Percentiles rank a stretch among this genome's conserved stretches.
These are phyloP conservation scores for Zaprionus taronus DNA, from an alignment of 1,140 invertebrate genomes.

Conservation along the genomic window DNA sequence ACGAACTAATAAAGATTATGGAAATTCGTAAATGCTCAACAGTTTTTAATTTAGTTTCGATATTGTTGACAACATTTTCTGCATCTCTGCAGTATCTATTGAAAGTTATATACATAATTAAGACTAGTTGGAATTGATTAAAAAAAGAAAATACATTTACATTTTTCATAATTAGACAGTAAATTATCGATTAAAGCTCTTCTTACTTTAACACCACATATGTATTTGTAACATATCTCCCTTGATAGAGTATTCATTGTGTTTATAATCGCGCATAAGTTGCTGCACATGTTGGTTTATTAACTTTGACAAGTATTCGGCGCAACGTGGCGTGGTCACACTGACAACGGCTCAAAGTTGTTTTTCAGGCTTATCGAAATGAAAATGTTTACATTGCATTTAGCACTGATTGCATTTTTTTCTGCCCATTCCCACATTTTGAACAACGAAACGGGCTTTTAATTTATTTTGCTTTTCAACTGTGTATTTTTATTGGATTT, in stretches of 20 bases:
- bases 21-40: neutral
- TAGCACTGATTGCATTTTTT: slow-evolving; percentile 45
- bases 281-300: slow-evolving; percentile 6
- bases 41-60: neutral
- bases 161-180: neutral
- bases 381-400: slow-evolving; percentile 57
- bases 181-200: neutral
- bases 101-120: too few species aligned
- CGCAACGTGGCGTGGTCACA: slow-evolving; percentile 11
- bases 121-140: too few species aligned
- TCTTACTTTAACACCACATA: too few species aligned
- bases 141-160: neutral
- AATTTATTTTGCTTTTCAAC: neutral
- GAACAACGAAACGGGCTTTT: slow-evolving; percentile 3
- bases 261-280: neutral
- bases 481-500: slow-evolving; percentile 1
- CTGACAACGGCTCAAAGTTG: slow-evolving; percentile 27
- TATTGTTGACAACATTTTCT: too few species aligned
- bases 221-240: neutral
- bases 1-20: neutral
- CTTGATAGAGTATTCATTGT: neutral
- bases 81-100: too few species aligned
- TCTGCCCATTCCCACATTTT: neutral
- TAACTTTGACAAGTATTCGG: slow-evolving; percentile 35
- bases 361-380: slow-evolving; percentile 40